phyloP scores from a whole-genome alignment of 2,113 vertebrate species.

The Pungitius pungitius region DNA sequence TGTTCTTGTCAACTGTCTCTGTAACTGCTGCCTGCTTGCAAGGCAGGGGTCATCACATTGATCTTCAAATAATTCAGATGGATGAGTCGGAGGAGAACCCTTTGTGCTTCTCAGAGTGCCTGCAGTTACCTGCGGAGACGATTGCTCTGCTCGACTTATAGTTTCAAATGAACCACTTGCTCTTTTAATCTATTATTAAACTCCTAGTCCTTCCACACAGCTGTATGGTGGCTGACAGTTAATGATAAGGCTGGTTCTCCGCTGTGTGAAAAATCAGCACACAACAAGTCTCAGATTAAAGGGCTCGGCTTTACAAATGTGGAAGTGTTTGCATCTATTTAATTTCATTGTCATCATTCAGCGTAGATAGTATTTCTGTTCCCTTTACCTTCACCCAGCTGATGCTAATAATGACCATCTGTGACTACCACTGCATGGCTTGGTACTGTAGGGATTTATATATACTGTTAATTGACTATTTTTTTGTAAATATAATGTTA shows the following conservation, averaged over 20 bases:
- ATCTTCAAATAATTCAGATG: neutral
- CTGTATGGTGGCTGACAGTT: neutral
- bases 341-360: neutral
- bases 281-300: neutral
- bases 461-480: no score
- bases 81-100: neutral
- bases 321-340: neutral
- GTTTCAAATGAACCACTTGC: conserved; percentile 6
- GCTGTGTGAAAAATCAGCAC: neutral
- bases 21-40: neutral
- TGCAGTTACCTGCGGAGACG: neutral
- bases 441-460: no score
- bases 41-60: no score
- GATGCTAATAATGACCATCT: neutral
- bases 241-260: neutral
- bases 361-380: neutral
- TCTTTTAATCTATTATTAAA: conserved; percentile 7
- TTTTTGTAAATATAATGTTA: no score
- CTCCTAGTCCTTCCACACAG: neutral
- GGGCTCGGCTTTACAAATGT: neutral
- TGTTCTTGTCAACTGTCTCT: neutral
- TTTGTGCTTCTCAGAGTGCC: neutral
- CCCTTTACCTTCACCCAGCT: neutral
- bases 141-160: conserved; percentile 10
- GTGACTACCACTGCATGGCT: no score